Percentiles rank a stretch among this genome's conserved stretches.
These are phyloP conservation scores for Machimus atricapillus DNA, from an alignment of 2,888 invertebrate species.

Conservation along the genomic window DNA sequence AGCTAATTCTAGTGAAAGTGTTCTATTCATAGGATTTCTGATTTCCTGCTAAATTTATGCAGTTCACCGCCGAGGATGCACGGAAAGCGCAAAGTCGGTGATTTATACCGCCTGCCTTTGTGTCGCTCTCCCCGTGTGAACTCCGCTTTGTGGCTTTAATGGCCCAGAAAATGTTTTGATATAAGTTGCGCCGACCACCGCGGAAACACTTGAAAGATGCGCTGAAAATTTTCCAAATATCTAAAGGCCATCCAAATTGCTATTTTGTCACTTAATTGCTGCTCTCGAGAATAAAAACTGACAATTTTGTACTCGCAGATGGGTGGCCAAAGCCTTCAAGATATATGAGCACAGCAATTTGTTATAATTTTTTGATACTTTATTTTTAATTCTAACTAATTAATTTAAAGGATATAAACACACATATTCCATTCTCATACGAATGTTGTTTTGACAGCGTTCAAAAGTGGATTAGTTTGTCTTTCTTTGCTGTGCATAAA, in stretches of 20 bases:
- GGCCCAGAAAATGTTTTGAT: background rate
- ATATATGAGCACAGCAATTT: background rate
- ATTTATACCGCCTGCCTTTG: background rate
- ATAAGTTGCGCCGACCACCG: background rate
- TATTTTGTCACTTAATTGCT: background rate
- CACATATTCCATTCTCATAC: too few species aligned
- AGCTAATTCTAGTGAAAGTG: slow-evolving; percentile 46
- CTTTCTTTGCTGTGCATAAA: too few species aligned
- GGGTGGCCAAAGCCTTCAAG: background rate
- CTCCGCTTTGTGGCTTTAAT: background rate
- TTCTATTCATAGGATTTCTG: slow-evolving; percentile 41
- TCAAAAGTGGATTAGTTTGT: too few species aligned
- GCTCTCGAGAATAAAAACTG: background rate
- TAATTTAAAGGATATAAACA: background rate
- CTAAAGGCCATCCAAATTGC: background rate
- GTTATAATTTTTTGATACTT: background rate
- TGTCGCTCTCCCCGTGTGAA: background rate
- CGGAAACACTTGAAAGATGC: background rate
- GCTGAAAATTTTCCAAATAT: background rate
- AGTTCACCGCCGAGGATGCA: background rate
- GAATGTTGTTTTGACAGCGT: background rate
- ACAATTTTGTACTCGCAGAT: background rate
- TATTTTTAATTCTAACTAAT: background rate
- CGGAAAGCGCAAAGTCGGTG: background rate
- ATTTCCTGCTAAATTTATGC: slow-evolving; percentile 14